A percentile compares a stretch with the other conserved stretches of the same genome.
These are phyloP conservation scores for Coregonus clupeaformis DNA, from an alignment of 2,113 vertebrate genomes.

Conservation along the genomic window DNA sequence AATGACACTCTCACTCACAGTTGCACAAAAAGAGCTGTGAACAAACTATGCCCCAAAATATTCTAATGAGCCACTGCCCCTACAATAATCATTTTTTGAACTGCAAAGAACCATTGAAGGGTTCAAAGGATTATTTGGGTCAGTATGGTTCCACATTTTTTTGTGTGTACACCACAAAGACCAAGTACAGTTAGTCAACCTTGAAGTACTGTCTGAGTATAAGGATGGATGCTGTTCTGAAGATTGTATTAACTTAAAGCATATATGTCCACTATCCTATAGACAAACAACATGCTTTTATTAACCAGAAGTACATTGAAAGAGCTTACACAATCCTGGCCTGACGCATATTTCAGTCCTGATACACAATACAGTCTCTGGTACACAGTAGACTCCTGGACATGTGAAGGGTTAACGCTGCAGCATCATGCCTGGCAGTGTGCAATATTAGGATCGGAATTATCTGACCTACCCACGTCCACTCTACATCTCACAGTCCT, in stretches of 20 bases:
- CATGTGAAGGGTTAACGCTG: slow-evolving; percentile 37
- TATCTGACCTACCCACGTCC: slow-evolving; percentile 41
- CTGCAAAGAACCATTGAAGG: too few species aligned
- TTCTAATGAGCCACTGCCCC: too few species aligned
- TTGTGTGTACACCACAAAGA: neutral
- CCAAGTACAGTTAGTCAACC: neutral
- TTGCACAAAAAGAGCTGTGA: too few species aligned
- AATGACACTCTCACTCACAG: too few species aligned
- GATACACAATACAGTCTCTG: too few species aligned
- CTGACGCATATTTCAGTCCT: too few species aligned
- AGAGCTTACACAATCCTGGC: too few species aligned
- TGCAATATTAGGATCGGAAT: slow-evolving; percentile 60
- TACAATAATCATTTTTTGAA: too few species aligned
- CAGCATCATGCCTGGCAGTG: slow-evolving; percentile 12
- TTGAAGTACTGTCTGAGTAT: neutral
- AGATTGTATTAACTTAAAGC: neutral
- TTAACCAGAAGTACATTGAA: neutral
- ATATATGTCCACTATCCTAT: neutral
- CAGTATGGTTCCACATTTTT: too few species aligned
- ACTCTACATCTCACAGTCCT: slow-evolving; percentile 36
- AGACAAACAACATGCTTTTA: neutral
- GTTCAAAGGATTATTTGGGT: too few species aligned
- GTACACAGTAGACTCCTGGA: neutral
- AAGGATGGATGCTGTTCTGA: neutral
- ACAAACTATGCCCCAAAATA: too few species aligned